phyloP scores from a whole-genome alignment of 2,797 vertebrate genomes.

The Sylvia borin region DNA sequence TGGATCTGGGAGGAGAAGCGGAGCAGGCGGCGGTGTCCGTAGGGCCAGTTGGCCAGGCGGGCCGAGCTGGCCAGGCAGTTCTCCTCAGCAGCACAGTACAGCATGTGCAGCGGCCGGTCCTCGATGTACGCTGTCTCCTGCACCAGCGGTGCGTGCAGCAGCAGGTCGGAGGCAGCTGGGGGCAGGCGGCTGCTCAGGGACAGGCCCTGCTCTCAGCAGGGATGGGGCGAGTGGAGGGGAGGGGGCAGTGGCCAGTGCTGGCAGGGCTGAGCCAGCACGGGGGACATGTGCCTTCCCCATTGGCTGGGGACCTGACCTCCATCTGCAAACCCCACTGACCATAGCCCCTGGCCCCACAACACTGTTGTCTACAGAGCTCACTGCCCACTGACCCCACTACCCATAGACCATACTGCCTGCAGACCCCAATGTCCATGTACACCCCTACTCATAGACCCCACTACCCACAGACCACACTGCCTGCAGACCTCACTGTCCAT shows the following conservation, averaged over 20 bases:
- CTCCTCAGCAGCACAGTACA: slow-evolving; percentile 96
- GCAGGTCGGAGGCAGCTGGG: slow-evolving; percentile 93
- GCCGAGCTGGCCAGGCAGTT: slow-evolving; percentile 92
- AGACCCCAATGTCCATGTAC: neutral
- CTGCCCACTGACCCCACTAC: no score
- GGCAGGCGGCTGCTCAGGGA: neutral
- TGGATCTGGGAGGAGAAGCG: slow-evolving; percentile 98
- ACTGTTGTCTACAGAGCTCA: neutral
- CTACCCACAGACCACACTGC: neutral
- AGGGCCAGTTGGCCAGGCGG: slow-evolving; percentile 94
- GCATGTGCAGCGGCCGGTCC: slow-evolving; percentile 96
- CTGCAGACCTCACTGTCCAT: accelerated
- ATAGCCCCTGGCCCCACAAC: neutral
- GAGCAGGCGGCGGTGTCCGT: slow-evolving; percentile 93
- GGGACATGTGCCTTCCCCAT: accelerated
- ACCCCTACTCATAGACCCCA: no score
- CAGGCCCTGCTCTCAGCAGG: accelerated
- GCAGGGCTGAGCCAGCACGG: neutral
- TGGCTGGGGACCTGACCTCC: neutral
- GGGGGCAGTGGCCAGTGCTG: accelerated
- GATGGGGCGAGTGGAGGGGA: neutral
- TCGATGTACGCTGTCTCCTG: slow-evolving; percentile 96
- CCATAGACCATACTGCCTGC: accelerated
- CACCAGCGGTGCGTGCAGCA: slow-evolving; percentile 89
- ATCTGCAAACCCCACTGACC: neutral